Conservation (phyloP, 1,140 invertebrate genomes). For the Harlomillsia oculata region DNA sequence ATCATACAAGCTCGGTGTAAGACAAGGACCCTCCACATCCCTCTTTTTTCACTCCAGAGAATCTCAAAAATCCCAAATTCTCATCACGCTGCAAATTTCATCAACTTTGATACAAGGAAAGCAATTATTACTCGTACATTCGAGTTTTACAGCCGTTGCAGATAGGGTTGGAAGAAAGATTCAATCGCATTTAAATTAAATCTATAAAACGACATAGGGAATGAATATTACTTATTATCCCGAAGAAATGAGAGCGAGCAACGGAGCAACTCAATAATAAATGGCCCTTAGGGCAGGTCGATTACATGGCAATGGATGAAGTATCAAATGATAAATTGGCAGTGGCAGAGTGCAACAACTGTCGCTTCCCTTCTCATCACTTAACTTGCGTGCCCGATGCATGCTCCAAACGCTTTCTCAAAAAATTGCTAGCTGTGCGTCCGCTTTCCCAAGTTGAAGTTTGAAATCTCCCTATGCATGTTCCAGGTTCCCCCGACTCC, state of each 20-base stretch:
- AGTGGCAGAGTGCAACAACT: constrained; percentile 16
- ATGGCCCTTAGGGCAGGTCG: constrained; percentile 9
- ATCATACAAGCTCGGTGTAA: too few relatives aligned
- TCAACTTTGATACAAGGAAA: not conserved
- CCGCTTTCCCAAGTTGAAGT: not conserved
- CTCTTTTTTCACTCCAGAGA: too few relatives aligned
- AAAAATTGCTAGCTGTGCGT: constrained; percentile 1
- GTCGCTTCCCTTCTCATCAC: constrained; percentile 6
- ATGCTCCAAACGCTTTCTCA: not conserved
- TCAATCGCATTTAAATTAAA: constrained; percentile 19
- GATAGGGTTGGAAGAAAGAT: constrained; percentile 7
- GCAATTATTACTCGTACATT: not conserved
- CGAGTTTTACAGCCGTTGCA: not conserved
- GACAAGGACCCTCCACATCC: too few relatives aligned
- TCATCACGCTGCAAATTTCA: not conserved
- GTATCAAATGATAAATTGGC: constrained; percentile 22
- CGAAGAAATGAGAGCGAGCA: too few relatives aligned
- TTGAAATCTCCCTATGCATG: not conserved
- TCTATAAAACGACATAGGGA: too few relatives aligned
- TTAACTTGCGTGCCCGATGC: not conserved
- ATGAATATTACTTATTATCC: too few relatives aligned
- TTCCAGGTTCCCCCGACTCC: not conserved
- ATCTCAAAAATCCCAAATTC: too few relatives aligned
- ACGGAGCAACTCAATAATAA: constrained; percentile 24
- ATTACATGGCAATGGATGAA: constrained; percentile 3